Base-by-base conservation (phyloP, 2,113 vertebrate genomes). In the Girardinichthys multiradiatus region DNA sequence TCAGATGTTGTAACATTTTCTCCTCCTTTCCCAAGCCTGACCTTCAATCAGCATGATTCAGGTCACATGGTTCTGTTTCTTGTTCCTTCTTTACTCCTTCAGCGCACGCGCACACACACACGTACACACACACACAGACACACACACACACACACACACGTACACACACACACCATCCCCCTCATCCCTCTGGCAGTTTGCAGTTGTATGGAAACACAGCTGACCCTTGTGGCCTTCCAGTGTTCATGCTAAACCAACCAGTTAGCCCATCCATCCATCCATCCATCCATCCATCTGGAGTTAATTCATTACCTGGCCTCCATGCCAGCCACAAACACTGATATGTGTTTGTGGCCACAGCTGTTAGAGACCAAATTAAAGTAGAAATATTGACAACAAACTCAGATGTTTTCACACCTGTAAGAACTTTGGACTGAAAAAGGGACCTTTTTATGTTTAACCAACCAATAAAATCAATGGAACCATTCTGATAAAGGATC, bases 171-270 rank as follows among this genome's bases (percentile, higher is more conserved):
- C 58, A 2, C 30, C 63, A 39, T 80, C 72, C 29, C 24, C 3
- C 67, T n/a, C 68, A 4, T 8, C 57, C 87, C 74, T 57, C 14
- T 67, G 77, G 86, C 84, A 12, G 63, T 81, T 72, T 42, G 68
- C 67, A 37, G 69, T 72, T 90, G 88, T 90, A 79, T 90, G 80
- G 82, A 85, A 90, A 90, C 86, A 87, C 74, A 58, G 68, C 76
- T 87, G 57, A 89, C 86, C 86, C 68, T 0, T 42, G 24, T 83
- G 84, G 77, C 84, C 80, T 81, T 19, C 58, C 8, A 68, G 80
- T 81, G 86, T 86, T 78, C 5, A 64, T 70, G 77, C 62, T 80
- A 84, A 87, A 86, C 74, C 72, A 71, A 48, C 84, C 84, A 42
- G 69, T 75, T 54, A 59, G n/a, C 59, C 17, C 17, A 6, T 21